phyloP scores from a whole-genome alignment of 2,797 vertebrate genomes.

The Xenops minutus region DNA sequence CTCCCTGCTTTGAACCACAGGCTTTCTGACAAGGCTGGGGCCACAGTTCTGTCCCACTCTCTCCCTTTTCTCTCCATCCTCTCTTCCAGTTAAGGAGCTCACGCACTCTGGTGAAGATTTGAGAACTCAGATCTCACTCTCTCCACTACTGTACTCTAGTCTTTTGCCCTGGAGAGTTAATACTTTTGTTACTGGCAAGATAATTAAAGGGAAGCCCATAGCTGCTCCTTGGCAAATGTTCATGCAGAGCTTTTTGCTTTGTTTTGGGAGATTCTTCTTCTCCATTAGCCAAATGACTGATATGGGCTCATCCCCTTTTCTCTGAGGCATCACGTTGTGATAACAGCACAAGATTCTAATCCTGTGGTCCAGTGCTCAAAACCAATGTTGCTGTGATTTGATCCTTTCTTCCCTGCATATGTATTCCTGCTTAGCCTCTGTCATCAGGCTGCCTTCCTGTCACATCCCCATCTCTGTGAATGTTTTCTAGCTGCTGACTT shows the following conservation, averaged over 20 bases:
- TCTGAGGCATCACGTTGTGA: background rate
- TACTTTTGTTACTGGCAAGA: background rate
- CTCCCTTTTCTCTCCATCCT: background rate
- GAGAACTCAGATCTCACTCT: background rate
- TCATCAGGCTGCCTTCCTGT: background rate
- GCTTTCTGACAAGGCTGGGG: background rate
- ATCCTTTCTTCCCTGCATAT: background rate
- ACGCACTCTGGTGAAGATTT: background rate
- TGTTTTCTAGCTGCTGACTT: background rate
- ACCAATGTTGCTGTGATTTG: background rate
- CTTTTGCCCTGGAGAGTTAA: background rate
- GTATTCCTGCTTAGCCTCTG: background rate
- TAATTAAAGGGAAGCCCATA: background rate
- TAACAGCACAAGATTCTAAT: background rate
- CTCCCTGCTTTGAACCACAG: background rate
- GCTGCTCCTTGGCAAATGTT: background rate
- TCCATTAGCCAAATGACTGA: rapidly evolving
- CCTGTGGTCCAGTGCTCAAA: background rate
- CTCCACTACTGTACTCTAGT: background rate
- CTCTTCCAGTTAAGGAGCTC: background rate
- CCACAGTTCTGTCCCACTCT: background rate
- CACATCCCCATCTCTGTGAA: background rate
- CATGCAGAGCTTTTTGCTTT: background rate
- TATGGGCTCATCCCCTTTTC: background rate
- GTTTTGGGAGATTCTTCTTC: background rate